These are phyloP conservation scores for Aplysia californica DNA, from an alignment of 1,140 invertebrate genomes.

Conservation along the genomic window DNA sequence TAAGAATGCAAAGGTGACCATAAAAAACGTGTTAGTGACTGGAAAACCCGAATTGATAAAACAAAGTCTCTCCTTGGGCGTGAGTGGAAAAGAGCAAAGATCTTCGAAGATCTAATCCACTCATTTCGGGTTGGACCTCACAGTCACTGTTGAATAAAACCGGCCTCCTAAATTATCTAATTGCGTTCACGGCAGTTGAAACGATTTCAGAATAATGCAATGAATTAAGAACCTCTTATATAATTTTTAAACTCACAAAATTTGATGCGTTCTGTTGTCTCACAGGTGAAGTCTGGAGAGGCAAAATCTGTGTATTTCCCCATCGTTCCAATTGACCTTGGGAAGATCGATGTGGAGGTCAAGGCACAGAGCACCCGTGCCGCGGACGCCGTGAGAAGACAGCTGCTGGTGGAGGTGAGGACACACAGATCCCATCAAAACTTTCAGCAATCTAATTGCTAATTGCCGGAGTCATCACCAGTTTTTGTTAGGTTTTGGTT, in stretches of 20 bases:
- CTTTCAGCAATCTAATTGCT: no score
- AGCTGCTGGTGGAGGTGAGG: slow-evolving; percentile 56
- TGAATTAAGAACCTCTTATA: no score
- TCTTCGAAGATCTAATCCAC: background rate
- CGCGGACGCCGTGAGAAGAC: slow-evolving; percentile 57
- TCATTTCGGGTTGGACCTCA: background rate
- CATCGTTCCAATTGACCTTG: slow-evolving; percentile 53
- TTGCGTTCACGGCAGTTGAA: background rate
- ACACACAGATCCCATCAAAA: no score
- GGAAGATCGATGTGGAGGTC: slow-evolving; percentile 48
- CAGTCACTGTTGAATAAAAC: background rate
- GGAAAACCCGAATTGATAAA: no score
- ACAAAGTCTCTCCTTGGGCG: no score
- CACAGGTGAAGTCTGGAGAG: slow-evolving; percentile 46
- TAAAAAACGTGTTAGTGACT: no score
- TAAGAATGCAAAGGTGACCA: no score
- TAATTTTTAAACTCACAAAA: background rate
- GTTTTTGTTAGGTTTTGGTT: no score
- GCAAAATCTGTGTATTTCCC: slow-evolving; percentile 60
- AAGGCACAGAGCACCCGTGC: slow-evolving; percentile 52
- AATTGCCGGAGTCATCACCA: no score
- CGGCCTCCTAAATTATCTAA: no score
- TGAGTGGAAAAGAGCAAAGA: no score
- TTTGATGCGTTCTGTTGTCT: background rate
- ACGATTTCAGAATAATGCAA: background rate